A percentile compares a stretch with the other conserved stretches of the same genome.
These are phyloP conservation scores for Clarias gariepinus DNA, from an alignment of 2,113 vertebrate species.

Conservation along the genomic window DNA sequence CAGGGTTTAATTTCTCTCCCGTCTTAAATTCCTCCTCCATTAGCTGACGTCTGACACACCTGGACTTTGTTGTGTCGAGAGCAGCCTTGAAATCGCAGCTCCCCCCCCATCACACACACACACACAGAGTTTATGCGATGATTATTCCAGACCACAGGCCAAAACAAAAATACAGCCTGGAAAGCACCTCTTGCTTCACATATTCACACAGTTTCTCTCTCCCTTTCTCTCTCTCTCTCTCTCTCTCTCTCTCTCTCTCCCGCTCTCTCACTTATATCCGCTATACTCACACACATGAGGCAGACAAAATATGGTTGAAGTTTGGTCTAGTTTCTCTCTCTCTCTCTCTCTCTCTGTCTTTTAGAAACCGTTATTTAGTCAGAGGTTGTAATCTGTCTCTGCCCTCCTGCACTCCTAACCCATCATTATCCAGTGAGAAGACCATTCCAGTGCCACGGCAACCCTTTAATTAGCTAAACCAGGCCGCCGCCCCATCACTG, in stretches of 20 bases:
- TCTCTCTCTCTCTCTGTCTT: slow-evolving; percentile 21
- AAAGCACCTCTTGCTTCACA: slow-evolving; percentile 31
- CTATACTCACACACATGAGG: background rate
- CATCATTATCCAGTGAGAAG: slow-evolving; percentile 72
- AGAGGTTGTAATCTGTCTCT: slow-evolving; percentile 69
- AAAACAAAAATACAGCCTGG: slow-evolving; percentile 42
- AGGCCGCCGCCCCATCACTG: slow-evolving; percentile 52
- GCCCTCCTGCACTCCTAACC: slow-evolving; percentile 74
- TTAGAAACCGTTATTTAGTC: slow-evolving; percentile 24
- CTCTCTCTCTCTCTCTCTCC: background rate
- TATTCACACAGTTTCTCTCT: slow-evolving; percentile 1
- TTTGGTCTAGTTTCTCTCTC: background rate
- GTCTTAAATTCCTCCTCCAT: background rate
- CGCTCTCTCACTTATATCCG: background rate
- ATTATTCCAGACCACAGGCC: slow-evolving; percentile 28
- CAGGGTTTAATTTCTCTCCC: background rate
- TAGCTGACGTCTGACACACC: slow-evolving; percentile 12
- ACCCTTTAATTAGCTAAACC: slow-evolving; percentile 77
- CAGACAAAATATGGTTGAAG: slow-evolving; percentile 15
- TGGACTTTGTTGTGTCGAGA: slow-evolving; percentile 27
- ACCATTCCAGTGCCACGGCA: slow-evolving; percentile 72
- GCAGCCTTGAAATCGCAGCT: slow-evolving; percentile 26
- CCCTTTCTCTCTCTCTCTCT: background rate
- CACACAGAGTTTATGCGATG: slow-evolving; percentile 1
- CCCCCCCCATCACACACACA: slow-evolving; percentile 31